phyloP scores from a whole-genome alignment of 2,797 vertebrate genomes.

The Amphiprion clarkii region DNA sequence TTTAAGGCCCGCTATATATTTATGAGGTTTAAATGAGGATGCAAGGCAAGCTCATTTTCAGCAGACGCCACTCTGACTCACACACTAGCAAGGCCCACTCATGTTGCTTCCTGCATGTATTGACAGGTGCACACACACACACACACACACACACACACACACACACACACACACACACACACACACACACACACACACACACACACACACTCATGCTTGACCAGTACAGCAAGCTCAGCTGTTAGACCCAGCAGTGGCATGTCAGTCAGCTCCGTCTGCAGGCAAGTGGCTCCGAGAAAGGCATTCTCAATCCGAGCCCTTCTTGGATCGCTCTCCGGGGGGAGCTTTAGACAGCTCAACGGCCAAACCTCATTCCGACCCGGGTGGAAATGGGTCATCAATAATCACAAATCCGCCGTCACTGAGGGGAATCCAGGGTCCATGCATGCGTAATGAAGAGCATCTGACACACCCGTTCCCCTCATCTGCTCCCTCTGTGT shows the following conservation, averaged over 20 bases:
- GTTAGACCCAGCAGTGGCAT: constrained; percentile 43
- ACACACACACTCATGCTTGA: constrained; percentile 9
- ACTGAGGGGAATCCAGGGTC: constrained; percentile 44
- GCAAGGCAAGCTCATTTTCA: constrained; percentile 42
- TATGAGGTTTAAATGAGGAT: constrained; percentile 56
- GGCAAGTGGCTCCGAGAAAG: constrained; percentile 27
- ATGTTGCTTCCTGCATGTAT: constrained; percentile 23
- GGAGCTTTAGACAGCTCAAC: constrained; percentile 24
- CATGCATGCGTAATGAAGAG: constrained; percentile 47
- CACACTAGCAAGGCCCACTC: constrained; percentile 17
- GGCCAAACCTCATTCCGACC: constrained; percentile 38
- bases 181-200: constrained; percentile 18
- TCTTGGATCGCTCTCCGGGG: constrained; percentile 25
- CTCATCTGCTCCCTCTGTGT: constrained; percentile 50
- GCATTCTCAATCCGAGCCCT: constrained; percentile 46
- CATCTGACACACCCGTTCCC: constrained; percentile 45
- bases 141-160: constrained; percentile 1
- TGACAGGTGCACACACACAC: constrained; percentile 52
- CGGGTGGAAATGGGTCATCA: constrained; percentile 54
- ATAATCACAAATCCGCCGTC: constrained; percentile 54
- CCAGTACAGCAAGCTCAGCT: constrained; percentile 58
- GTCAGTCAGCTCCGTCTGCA: constrained; percentile 40
- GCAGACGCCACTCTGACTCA: constrained; percentile 37
- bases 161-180: constrained; percentile 10
- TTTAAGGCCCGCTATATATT: constrained; percentile 43